phyloP scores from a whole-genome alignment of 2,113 vertebrate genomes.

The Microtus richardsoni region DNA sequence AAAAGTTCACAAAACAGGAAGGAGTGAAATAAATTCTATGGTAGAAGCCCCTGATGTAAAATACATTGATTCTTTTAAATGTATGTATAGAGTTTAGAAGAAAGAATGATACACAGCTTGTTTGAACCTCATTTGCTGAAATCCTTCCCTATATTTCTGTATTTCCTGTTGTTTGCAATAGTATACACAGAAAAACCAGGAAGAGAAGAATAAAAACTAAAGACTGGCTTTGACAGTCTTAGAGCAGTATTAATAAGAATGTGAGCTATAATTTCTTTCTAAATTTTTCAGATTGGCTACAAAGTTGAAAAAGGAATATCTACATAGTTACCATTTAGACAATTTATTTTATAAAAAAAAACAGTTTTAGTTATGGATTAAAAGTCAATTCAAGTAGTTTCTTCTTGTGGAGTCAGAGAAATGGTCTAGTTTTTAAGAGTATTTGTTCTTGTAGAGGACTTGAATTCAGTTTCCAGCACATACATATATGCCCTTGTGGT shows the following conservation, averaged over 20 bases:
- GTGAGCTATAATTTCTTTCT: background rate
- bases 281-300: background rate
- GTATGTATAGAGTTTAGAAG: background rate
- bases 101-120: background rate
- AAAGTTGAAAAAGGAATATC: background rate
- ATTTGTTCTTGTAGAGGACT: background rate
- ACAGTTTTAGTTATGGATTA: too few relatives aligned
- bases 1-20: background rate
- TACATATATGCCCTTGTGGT: background rate
- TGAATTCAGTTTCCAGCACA: background rate
- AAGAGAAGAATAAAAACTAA: background rate
- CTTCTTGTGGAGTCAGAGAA: background rate
- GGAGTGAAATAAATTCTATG: background rate
- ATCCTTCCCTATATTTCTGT: background rate
- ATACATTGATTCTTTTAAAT: background rate
- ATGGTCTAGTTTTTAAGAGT: background rate
- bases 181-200: background rate
- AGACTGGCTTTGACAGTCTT: background rate
- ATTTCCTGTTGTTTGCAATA: background rate
- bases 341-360: too few relatives aligned
- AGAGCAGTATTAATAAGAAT: background rate
- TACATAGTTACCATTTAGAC: background rate
- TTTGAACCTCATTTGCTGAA: slow-evolving; percentile 10
- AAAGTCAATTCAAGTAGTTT: background rate
- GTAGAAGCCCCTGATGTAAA: background rate